phyloP scores from a whole-genome alignment of 2,888 invertebrate genomes.

The Scaptodrosophila latifasciaeformis region DNA sequence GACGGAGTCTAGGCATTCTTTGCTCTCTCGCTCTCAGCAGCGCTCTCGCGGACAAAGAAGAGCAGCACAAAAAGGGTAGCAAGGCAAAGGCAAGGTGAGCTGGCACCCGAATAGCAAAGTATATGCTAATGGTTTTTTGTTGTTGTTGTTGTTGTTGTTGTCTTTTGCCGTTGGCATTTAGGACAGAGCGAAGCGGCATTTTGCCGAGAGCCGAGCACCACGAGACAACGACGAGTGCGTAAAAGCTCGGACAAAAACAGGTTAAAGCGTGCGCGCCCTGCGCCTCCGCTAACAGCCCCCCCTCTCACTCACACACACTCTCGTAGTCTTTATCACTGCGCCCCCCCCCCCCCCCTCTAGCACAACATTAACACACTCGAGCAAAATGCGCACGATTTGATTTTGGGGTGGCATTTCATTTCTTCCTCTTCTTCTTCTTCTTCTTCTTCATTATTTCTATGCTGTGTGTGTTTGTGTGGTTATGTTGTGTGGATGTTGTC shows the following conservation, averaged over 20 bases:
- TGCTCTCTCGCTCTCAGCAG: constrained; percentile 15
- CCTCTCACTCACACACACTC: constrained; percentile 13
- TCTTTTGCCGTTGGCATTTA: no score
- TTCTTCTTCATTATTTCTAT: constrained; percentile 21
- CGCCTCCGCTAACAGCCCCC: no score
- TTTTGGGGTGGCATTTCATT: constrained; percentile 60
- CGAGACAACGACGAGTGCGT: constrained; percentile 44
- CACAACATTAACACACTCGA: no score
- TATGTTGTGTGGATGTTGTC: constrained; percentile 29
- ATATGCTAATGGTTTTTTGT: no score
- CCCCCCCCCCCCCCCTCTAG: constrained; percentile 14
- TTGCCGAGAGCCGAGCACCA: background rate
- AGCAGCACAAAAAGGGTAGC: constrained; percentile 1
- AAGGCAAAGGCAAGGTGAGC: constrained; percentile 31
- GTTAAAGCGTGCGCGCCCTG: constrained; percentile 66
- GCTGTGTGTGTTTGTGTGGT: constrained; percentile 12
- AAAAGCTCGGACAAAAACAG: constrained; percentile 61
- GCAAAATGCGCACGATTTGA: constrained; percentile 52
- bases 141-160: no score
- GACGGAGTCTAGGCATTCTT: no score
- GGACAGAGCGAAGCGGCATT: no score
- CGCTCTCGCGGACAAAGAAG: background rate
- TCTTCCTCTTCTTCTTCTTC: constrained; percentile 15
- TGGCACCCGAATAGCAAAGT: constrained; percentile 14
- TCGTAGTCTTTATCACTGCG: constrained; percentile 12